A percentile compares a stretch with the other conserved stretches of the same genome.
Evolutionary conservation across 2,113 vertebrate genomes (phyloP).

Genomic region (Anoplopoma fimbria): DNA sequence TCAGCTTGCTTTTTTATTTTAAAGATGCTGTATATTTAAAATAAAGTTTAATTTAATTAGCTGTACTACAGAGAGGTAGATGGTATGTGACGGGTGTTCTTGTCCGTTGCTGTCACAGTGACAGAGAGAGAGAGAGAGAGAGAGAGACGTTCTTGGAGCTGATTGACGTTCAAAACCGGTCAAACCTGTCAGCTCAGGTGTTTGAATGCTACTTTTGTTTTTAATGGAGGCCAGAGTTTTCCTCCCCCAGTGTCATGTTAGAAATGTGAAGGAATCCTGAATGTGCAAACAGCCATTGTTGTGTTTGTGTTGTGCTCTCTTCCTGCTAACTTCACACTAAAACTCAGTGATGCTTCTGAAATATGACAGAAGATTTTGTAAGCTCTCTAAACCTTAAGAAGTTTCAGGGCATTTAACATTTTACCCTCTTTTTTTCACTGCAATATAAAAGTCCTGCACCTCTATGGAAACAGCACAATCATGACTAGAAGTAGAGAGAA

Average conservation of each 20-base stretch:
- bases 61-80: too few relatives aligned
- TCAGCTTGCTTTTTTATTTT: too few relatives aligned
- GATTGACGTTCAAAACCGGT: slow-evolving; percentile 24
- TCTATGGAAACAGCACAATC: too few relatives aligned
- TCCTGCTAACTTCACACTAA: background rate
- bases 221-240: background rate
- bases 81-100: background rate
- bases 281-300: background rate
- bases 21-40: too few relatives aligned
- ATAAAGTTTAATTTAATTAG: too few relatives aligned
- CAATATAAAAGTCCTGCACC: too few relatives aligned
- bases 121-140: background rate
- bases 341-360: background rate
- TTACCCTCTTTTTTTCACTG: too few relatives aligned
- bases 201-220: background rate
- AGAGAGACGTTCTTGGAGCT: background rate
- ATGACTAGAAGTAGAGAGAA: too few relatives aligned
- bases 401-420: too few relatives aligned
- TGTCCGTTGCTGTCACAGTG: too few relatives aligned
- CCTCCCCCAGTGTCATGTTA: background rate
- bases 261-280: background rate
- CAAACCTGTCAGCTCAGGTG: slow-evolving; percentile 22
- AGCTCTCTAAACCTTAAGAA: too few relatives aligned
- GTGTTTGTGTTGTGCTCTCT: background rate
- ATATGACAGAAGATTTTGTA: background rate